Base-by-base conservation (phyloP, 1,140 invertebrate genomes). In the Watersipora subatra region DNA sequence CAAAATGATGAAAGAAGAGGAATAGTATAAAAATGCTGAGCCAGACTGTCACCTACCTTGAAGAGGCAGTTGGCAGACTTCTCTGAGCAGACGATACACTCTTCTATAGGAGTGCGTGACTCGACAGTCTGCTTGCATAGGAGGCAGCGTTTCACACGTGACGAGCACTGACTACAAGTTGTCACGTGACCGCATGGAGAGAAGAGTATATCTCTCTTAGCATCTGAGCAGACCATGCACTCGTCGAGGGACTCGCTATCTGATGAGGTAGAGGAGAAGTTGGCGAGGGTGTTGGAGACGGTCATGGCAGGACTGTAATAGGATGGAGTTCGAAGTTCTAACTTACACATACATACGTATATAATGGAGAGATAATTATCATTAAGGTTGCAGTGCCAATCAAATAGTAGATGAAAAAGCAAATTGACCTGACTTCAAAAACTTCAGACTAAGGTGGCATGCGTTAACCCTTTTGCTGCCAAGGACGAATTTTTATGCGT, bases 41-140 rank as follows among this genome's bases (percentile, higher is more conserved):
- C 34, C n/a, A 7, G 7, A 46, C n/a, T 12, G 7, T 12, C 34
- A 46, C 34, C 7, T n/a, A 46, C 34, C 34, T 46, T 46, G 82
- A 96, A 95, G 69, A 95, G 83, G 55, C 95, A 87, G 2, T 89
- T 87, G 1, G 93, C 90, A 72, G 90, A 88, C 73, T 91, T 90
- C 79, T 94, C 92, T 12, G 92, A 94, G 76, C 94, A 97, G 2
- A 97, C 92, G 55, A 95, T 84, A 80, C 93, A 97, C 80, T 97
- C 93, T 78, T 95, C 91, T 78, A 97, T 92, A 87, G 92, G 81
- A 22, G 86, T 85, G 68, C 90, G 79, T 0, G 84, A 85, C 28
- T 84, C 78, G 30, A 96, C 90, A 27, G 85, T 86, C 72, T 92
- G 89, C 64, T 92, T 87, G 75, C 93, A 97, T 66, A 95, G 86